Evolutionary conservation across 1,140 invertebrate species (phyloP).

Genomic region (Stenopsyche tienmushanensis): DNA sequence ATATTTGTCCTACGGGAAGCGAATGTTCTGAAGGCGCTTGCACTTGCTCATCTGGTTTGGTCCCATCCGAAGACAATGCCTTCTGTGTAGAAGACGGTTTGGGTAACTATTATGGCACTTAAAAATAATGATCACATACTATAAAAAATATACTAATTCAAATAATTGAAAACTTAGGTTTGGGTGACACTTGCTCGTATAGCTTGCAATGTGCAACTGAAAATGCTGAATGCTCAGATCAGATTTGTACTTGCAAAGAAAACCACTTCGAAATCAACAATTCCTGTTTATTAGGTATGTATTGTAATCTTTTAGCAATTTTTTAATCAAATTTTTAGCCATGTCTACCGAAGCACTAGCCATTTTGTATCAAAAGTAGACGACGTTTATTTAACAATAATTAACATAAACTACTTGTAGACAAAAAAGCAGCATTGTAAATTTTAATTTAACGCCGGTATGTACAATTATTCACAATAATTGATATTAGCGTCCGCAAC

Average conservation of each 20-base stretch:
- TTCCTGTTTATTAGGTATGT: background rate
- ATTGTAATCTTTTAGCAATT: background rate
- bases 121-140: no score
- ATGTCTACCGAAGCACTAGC: no score
- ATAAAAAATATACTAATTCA: background rate
- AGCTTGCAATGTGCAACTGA: background rate
- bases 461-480: no score
- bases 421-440: no score
- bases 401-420: no score
- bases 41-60: no score
- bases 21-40: background rate
- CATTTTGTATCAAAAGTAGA: no score
- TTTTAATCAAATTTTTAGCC: no score
- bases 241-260: conserved; percentile 4
- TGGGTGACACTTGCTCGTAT: background rate
- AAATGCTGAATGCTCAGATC: background rate
- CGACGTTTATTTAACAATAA: no score
- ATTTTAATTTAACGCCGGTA: no score
- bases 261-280: background rate
- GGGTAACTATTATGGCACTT: conserved; percentile 6
- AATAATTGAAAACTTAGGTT: conserved; percentile 7
- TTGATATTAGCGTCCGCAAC: no score
- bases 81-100: background rate
- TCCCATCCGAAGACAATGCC: background rate
- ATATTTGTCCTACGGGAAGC: background rate